Percentiles rank a stretch among this genome's conserved stretches.
These are phyloP conservation scores for Sphaeramia orbicularis DNA, from an alignment of 2,797 vertebrate genomes.

Conservation along the genomic window DNA sequence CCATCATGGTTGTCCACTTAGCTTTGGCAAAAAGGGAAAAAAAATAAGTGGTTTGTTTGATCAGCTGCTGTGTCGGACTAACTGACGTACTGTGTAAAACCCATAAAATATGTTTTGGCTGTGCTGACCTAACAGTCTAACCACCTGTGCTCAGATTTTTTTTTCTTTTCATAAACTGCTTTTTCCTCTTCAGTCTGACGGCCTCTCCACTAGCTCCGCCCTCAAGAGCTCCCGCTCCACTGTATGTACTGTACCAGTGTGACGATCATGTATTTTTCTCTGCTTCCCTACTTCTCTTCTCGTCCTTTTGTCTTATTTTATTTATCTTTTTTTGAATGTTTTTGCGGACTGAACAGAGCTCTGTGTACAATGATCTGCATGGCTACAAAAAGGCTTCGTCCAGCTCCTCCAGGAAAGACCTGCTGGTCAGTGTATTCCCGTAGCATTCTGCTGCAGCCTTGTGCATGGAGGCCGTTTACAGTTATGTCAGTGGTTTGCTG, in stretches of 20 bases:
- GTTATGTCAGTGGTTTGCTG: conserved; percentile 25
- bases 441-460: conserved; percentile 27
- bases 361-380: conserved; percentile 87
- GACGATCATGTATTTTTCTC: conserved; percentile 12
- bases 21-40: neutral
- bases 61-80: conserved; percentile 14
- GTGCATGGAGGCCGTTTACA: conserved; percentile 39
- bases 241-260: conserved; percentile 86
- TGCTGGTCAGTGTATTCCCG: conserved; percentile 89
- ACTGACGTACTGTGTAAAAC: neutral
- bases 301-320: conserved; percentile 17
- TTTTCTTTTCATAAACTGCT: conserved; percentile 41
- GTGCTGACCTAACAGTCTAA: neutral
- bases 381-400: conserved; percentile 86
- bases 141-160: conserved; percentile 4
- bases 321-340: conserved; percentile 22
- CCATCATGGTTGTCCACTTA: neutral
- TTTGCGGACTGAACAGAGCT: conserved; percentile 82
- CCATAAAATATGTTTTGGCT: neutral
- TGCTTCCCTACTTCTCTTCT: conserved; percentile 4
- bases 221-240: conserved; percentile 86
- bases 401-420: conserved; percentile 86
- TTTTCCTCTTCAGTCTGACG: conserved; percentile 81
- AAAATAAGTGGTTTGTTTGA: conserved; percentile 9
- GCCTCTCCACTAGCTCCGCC: conserved; percentile 76